Evolutionary conservation across 1,140 invertebrate species (phyloP).

Genomic region (Hydropsyche tenuis): DNA sequence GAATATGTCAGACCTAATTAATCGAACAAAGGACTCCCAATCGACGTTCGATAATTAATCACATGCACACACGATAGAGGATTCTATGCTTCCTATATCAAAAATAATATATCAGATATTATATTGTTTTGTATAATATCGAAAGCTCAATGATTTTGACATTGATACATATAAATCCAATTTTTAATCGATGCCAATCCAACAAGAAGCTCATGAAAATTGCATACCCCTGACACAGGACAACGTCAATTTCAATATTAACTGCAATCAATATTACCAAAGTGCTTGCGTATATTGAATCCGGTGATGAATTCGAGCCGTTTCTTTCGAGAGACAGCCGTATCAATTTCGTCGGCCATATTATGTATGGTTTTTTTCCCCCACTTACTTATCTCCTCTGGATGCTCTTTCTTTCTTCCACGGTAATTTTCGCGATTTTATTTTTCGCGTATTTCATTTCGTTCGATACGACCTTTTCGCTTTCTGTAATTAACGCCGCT

Average conservation of each 20-base stretch:
- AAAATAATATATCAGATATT: no score
- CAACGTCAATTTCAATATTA: constrained; percentile 3
- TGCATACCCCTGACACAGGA: not conserved
- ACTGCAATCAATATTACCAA: constrained; percentile 11
- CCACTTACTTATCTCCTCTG: not conserved
- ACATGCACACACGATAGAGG: no score
- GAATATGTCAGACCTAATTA: no score
- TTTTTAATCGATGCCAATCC: no score
- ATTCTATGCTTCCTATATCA: no score
- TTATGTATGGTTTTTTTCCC: not conserved
- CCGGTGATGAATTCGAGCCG: constrained; percentile 15
- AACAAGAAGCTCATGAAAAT: not conserved
- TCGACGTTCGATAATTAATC: no score
- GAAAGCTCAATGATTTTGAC: no score
- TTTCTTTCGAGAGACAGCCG: constrained; percentile 10
- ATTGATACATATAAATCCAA: no score
- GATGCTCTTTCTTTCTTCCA: not conserved
- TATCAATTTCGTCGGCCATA: constrained; percentile 3
- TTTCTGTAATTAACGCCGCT: constrained; percentile 4
- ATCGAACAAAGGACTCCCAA: no score
- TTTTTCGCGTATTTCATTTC: no score
- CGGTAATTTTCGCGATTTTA: no score
- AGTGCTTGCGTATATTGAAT: constrained; percentile 2
- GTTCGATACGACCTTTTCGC: not conserved
- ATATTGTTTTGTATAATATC: no score